Evolutionary conservation across 2,113 vertebrate species (phyloP).

Genomic region (Montifringilla adamsi): DNA sequence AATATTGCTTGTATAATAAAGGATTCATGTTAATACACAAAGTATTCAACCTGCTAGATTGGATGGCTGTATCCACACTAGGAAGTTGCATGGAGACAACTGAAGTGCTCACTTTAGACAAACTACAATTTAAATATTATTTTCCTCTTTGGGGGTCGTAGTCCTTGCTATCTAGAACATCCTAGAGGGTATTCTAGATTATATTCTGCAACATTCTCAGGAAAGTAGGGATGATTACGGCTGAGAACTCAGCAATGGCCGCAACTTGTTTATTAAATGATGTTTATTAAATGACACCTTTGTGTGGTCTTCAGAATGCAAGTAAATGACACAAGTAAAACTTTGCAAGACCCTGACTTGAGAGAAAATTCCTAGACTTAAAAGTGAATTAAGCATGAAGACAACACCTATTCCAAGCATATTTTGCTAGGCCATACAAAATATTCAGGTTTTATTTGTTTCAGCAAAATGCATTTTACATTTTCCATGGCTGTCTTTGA

Average conservation of each 20-base stretch:
- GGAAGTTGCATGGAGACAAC: not conserved
- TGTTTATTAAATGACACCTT: too few species aligned
- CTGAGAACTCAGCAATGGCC: not conserved
- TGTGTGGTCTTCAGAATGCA: not conserved
- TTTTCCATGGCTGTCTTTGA: not conserved
- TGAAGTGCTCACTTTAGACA: not conserved
- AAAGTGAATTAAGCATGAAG: not conserved
- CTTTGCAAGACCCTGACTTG: not conserved
- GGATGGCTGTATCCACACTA: not conserved
- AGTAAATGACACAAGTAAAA: not conserved
- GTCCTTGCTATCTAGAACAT: not conserved
- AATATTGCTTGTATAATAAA: not conserved
- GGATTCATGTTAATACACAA: not conserved
- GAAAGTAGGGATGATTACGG: not conserved
- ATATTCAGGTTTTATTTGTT: not conserved
- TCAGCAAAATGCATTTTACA: not conserved
- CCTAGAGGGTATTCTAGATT: not conserved
- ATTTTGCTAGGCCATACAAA: not conserved
- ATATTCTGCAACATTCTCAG: not conserved
- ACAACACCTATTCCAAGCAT: not conserved
- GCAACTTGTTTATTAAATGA: not conserved
- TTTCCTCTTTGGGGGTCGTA: not conserved
- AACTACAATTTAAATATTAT: not conserved
- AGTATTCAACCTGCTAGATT: not conserved
- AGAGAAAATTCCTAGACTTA: not conserved